Percentiles rank a stretch among this genome's conserved stretches.
These are phyloP conservation scores for Syndactyla subalaris DNA, from an alignment of 2,797 vertebrate genomes.

Conservation along the genomic window DNA sequence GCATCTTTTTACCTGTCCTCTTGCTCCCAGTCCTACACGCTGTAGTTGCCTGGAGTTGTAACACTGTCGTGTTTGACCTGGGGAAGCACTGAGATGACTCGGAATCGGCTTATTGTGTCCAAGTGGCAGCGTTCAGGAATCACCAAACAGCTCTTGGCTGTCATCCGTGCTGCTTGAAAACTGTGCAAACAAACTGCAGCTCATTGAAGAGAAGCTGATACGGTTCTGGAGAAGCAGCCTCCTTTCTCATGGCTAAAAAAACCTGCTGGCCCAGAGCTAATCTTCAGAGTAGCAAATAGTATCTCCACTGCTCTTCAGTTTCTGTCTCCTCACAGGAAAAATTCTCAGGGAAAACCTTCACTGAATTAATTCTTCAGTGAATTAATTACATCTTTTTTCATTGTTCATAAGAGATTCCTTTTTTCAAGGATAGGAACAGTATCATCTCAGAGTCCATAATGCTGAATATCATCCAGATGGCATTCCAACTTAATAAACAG, in stretches of 20 bases:
- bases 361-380: neutral
- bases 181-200: neutral
- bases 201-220: neutral
- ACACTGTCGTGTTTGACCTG: neutral
- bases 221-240: neutral
- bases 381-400: neutral
- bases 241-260: neutral
- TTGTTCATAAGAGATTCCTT: neutral
- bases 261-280: neutral
- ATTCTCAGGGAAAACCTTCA: neutral
- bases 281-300: neutral
- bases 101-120: neutral
- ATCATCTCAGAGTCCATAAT: neutral
- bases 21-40: neutral
- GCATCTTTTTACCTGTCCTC: neutral
- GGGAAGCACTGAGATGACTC: neutral
- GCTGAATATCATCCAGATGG: neutral
- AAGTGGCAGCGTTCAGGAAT: neutral
- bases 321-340: neutral
- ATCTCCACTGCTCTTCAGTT: neutral
- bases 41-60: neutral
- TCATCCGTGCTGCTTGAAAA: neutral
- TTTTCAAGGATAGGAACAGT: neutral
- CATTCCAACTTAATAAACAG: neutral
- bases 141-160: neutral